These are phyloP conservation scores for Idaea aversata DNA, from an alignment of 2,888 invertebrate genomes.

Conservation along the genomic window DNA sequence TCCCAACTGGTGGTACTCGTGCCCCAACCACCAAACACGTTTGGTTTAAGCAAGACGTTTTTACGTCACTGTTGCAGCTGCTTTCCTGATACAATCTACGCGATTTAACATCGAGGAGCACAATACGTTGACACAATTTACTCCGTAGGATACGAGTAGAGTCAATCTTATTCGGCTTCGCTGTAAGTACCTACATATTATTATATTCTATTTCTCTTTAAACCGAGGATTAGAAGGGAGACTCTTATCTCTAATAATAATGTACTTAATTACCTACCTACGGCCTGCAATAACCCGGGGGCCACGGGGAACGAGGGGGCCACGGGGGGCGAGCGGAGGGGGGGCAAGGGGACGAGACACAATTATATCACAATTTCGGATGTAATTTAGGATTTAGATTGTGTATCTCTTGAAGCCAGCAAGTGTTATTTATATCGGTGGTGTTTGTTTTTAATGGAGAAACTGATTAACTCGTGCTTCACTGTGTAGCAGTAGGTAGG, in stretches of 20 bases:
- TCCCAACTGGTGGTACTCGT: not conserved
- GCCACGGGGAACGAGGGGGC: not conserved
- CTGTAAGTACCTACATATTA: not conserved
- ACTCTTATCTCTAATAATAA: not conserved
- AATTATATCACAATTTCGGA: conserved; percentile 1
- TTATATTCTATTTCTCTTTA: not conserved
- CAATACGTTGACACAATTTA: no score
- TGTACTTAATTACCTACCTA: not conserved
- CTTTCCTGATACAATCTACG: no score
- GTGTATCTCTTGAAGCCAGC: not conserved
- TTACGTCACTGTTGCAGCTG: no score
- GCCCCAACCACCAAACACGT: no score
- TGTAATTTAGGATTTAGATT: not conserved
- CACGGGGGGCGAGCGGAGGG: not conserved
- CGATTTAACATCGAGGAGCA: no score
- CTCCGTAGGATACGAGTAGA: no score
- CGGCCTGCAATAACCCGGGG: not conserved
- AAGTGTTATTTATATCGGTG: not conserved
- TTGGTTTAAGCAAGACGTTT: no score
- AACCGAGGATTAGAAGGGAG: not conserved
- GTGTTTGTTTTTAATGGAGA: not conserved
- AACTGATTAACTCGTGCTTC: not conserved
- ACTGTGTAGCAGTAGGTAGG: not conserved
- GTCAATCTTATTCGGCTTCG: not conserved
- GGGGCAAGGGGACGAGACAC: not conserved